Evolutionary conservation across 2,797 vertebrate species (phyloP).

Genomic region (Chiloscyllium punctatum): DNA sequence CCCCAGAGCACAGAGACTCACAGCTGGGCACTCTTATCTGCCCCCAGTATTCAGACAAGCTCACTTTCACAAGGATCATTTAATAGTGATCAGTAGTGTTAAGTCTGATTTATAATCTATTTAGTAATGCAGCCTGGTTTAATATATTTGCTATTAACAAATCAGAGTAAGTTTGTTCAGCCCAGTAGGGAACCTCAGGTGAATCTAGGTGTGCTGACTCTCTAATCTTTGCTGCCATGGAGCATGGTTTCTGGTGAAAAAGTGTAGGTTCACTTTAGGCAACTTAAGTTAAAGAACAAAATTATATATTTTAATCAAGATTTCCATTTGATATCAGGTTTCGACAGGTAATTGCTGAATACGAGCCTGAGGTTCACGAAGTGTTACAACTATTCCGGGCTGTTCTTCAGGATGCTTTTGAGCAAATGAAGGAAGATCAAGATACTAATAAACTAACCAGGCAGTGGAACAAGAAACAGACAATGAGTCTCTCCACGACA

Average conservation of each 20-base stretch:
- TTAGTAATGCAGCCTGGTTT: background rate
- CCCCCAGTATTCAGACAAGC: background rate
- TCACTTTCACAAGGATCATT: background rate
- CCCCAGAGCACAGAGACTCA: background rate
- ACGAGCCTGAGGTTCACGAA: slow-evolving; percentile 80
- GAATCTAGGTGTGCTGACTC: background rate
- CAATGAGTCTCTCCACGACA: slow-evolving; percentile 69
- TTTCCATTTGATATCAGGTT: slow-evolving; percentile 62
- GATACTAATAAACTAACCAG: slow-evolving; percentile 70
- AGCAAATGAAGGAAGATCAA: slow-evolving; percentile 78
- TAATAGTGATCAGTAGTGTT: background rate
- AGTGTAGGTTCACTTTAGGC: background rate
- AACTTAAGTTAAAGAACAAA: background rate
- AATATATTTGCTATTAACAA: background rate
- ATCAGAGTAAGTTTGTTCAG: background rate
- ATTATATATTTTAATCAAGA: background rate
- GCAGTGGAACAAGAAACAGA: slow-evolving; percentile 83
- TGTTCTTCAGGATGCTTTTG: slow-evolving; percentile 73
- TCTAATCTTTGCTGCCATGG: background rate
- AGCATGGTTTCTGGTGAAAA: background rate
- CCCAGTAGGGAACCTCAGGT: background rate
- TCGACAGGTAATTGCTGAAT: slow-evolving; percentile 73
- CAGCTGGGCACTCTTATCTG: background rate
- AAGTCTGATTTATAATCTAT: background rate
- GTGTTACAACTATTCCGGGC: slow-evolving; percentile 78